Evolutionary conservation across 2,113 vertebrate species (phyloP).

Genomic region (Mesembrinibis cayennensis): DNA sequence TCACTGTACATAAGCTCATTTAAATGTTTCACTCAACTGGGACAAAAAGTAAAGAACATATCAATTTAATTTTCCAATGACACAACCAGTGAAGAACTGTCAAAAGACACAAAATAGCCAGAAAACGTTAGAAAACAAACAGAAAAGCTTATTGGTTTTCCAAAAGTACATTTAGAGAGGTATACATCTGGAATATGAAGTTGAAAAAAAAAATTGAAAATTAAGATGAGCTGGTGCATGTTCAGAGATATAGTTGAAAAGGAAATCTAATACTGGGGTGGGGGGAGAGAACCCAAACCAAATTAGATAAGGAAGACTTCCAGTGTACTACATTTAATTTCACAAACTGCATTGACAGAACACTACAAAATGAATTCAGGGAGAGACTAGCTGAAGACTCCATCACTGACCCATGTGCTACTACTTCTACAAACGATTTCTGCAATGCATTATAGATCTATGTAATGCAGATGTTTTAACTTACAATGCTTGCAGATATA

Average conservation of each 20-base stretch:
- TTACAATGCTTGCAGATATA: neutral
- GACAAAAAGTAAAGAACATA: neutral
- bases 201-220: neutral
- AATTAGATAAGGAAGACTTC: neutral
- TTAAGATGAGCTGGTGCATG: neutral
- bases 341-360: neutral
- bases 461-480: neutral
- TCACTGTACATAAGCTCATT: neutral
- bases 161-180: neutral
- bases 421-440: neutral
- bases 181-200: neutral
- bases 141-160: neutral
- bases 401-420: neutral
- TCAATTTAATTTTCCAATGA: neutral
- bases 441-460: neutral
- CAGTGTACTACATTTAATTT: neutral
- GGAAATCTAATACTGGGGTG: neutral
- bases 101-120: neutral
- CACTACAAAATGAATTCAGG: neutral
- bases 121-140: neutral
- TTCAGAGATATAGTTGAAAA: neutral
- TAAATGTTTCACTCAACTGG: neutral
- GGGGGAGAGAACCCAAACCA: neutral
- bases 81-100: neutral
- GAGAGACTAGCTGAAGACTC: neutral